Percentiles rank a stretch among this genome's conserved stretches.
phyloP scores from a whole-genome alignment of 2,797 vertebrate species.

The Squalus acanthias region DNA sequence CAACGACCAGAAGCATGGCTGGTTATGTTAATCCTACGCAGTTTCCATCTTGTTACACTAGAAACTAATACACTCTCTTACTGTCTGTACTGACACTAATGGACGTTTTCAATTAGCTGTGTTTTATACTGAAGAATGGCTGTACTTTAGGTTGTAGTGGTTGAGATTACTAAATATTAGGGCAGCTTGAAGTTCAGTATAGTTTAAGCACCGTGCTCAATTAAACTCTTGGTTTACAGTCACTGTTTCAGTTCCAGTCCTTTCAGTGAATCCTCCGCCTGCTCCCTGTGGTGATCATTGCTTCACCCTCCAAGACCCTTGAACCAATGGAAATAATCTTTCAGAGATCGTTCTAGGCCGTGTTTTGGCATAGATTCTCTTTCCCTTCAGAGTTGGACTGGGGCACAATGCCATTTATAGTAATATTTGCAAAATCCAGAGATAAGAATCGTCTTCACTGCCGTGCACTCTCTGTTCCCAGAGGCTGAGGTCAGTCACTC shows the following conservation, averaged over 20 bases:
- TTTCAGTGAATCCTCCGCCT: not conserved
- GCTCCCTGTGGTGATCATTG: not conserved
- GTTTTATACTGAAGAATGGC: not conserved
- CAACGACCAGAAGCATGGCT: too few relatives aligned
- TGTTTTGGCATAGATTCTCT: not conserved
- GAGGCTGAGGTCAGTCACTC: not conserved
- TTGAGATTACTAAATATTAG: not conserved
- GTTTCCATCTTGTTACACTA: not conserved
- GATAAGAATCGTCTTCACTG: not conserved
- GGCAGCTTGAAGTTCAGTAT: not conserved
- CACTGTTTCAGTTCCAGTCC: not conserved
- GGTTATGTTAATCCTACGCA: not conserved
- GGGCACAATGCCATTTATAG: conserved; percentile 14
- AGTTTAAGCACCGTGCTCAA: not conserved
- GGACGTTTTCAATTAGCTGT: not conserved
- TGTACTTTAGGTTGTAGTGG: not conserved
- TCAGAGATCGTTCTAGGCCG: not conserved
- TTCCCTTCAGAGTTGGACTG: not conserved
- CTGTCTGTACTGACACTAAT: not conserved
- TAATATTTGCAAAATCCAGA: conserved; percentile 19
- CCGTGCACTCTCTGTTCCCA: not conserved
- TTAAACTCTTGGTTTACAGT: not conserved
- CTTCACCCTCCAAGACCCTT: not conserved
- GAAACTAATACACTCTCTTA: not conserved
- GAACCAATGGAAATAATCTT: not conserved